Base-by-base conservation (phyloP, 2,888 invertebrate genomes). In the Morinoia aosen region DNA sequence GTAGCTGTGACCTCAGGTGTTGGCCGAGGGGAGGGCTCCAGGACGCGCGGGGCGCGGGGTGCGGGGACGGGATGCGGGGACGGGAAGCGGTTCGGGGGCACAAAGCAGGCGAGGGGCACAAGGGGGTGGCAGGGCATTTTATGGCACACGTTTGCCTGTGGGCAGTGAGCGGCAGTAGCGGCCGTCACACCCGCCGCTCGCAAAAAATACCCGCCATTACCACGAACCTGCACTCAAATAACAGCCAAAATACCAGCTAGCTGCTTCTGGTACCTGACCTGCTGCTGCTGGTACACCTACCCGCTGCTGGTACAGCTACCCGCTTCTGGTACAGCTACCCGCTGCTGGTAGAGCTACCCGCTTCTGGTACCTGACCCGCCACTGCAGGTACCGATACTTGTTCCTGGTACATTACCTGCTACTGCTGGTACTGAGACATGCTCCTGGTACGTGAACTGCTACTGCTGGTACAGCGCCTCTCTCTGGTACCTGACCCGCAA, bases 111-210 rank as follows among this genome's bases (percentile, higher is more conserved):
- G 90, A 48, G 88, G 48, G 48, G 90, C 4, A 40, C 19, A 40
- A 48, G 39, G 90, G 90, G 39, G 40, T 39, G 39, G 64, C 19
- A 40, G 90, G 48, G 90, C 90, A 90, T 90, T 90, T 90, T 90
- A 90, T 40, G 90, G 90, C 90, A 90, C 90, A 90, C 90, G 90
- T 90, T 90, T 90, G 90, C 40, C 90, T 90, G 90, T 33, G 90
- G 90, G 90, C 90, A 90, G 90, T 90, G 40, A 76, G 90, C 90
- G 90, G 14, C 90, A 40, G 90, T 90, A 90, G 90, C 90, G 90
- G 19, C 40, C 12, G 90, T 25, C 76, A 76, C 76, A 76, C 76
- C 76, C 90, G 90, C 90, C 39, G 16, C 48, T 39, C 48, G 90
- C 40, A 40, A 48, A 39, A 48, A 90, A 90, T 40, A 39, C 39